A percentile compares a stretch with the other conserved stretches of the same genome.
phyloP scores from a whole-genome alignment of 1,140 invertebrate species.

The Trialeurodes vaporariorum region DNA sequence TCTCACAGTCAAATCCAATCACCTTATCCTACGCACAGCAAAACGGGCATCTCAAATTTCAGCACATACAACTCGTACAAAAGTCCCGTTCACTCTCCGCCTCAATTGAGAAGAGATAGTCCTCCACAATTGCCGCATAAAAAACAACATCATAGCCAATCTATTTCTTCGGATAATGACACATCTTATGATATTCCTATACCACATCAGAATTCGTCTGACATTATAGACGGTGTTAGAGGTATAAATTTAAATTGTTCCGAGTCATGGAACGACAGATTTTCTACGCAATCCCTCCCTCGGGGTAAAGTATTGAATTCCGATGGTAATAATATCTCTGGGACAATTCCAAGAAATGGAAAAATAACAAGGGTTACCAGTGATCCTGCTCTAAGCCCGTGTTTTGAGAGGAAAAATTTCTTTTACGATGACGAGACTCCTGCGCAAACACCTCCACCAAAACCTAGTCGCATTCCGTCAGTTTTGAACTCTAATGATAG shows the following conservation, averaged over 20 bases:
- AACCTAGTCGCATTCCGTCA: constrained; percentile 51
- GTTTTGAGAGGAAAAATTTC: constrained; percentile 32
- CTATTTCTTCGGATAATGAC: not conserved
- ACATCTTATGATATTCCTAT: constrained; percentile 36
- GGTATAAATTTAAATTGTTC: not conserved
- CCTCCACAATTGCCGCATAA: constrained; percentile 50
- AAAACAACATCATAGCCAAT: constrained; percentile 43
- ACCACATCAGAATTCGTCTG: not conserved
- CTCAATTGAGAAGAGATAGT: constrained; percentile 41
- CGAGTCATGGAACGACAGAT: constrained; percentile 31
- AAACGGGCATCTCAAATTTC: not conserved
- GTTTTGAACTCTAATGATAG: constrained; percentile 16
- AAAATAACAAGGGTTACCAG: constrained; percentile 40
- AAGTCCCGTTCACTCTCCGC: constrained; percentile 39
- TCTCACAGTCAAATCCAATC: not conserved
- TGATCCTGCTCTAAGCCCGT: constrained; percentile 41
- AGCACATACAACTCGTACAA: constrained; percentile 22
- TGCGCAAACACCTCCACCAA: constrained; percentile 45
- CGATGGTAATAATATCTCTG: constrained; percentile 27
- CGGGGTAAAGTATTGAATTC: constrained; percentile 33
- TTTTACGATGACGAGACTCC: constrained; percentile 25
- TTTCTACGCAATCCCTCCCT: constrained; percentile 44
- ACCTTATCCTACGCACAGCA: not conserved
- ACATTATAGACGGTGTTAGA: not conserved
- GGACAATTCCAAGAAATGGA: constrained; percentile 28